These are phyloP conservation scores for Leucozona laternaria DNA, from an alignment of 2,888 invertebrate species.

Conservation along the genomic window DNA sequence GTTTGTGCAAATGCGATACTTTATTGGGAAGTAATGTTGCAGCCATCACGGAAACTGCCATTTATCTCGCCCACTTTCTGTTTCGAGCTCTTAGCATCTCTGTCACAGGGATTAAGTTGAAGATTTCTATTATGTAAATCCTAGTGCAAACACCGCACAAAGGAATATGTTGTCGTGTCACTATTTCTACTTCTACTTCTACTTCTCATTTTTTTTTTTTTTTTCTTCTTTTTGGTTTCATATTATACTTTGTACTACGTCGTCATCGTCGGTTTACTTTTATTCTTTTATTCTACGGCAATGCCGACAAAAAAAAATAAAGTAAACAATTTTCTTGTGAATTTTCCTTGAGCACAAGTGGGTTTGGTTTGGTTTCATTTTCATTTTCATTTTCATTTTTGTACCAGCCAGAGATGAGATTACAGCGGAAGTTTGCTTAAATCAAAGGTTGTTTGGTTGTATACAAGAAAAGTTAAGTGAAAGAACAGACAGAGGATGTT, in stretches of 20 bases:
- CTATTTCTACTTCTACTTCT: conserved; percentile 47
- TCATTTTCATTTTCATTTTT: conserved; percentile 12
- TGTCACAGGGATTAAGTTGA: conserved; percentile 42
- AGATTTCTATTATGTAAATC: conserved; percentile 60
- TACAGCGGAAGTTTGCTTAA: conserved; percentile 42
- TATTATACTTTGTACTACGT: neutral
- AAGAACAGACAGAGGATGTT: conserved; percentile 36
- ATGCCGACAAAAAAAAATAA: conserved; percentile 19
- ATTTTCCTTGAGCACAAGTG: conserved; percentile 23
- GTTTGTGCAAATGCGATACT: conserved; percentile 43
- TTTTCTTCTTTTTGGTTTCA: neutral
- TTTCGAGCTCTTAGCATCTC: conserved; percentile 26
- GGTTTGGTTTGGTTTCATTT: conserved; percentile 16
- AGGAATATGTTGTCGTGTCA: conserved; percentile 58
- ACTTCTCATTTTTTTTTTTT: conserved; percentile 27
- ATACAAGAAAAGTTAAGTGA: conserved; percentile 37
- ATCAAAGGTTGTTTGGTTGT: conserved; percentile 41
- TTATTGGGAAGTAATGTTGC: conserved; percentile 63
- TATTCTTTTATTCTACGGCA: conserved; percentile 38
- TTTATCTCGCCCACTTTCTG: conserved; percentile 55
- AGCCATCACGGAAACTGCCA: conserved; percentile 58
- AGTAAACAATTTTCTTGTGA: conserved; percentile 47
- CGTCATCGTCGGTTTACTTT: conserved; percentile 25
- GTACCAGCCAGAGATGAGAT: conserved; percentile 24
- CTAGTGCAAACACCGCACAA: conserved; percentile 52